Evolutionary conservation across 2,888 invertebrate species (phyloP), one percentile per base, ranked within the genome.

Genomic region (Philereme transversata): DNA sequence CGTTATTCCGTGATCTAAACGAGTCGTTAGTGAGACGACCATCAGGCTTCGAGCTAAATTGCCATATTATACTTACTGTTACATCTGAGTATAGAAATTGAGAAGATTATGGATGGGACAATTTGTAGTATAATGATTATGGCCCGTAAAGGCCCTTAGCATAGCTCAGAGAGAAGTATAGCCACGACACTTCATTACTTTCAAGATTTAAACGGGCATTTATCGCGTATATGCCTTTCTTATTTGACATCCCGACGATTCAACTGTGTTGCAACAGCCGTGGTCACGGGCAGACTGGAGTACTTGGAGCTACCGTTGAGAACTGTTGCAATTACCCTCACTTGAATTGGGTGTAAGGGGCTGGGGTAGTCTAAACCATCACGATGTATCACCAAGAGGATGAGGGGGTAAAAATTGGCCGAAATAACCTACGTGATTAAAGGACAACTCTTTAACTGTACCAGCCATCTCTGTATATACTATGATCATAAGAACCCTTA

Each of bases 61-160:
- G 52, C 49, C 48, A 49, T 50, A 47, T 52, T 49, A 52, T 51
- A 46, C 11, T 43, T 46, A 54, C 51, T 52, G 43, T 46, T 45
- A 49, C 40, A 7, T 4, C 35, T 9, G 11, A 45, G 47, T 62
- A 54, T 40, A 52, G 34, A 22, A 22, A 22, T 22, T 22, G 22
- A 51, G 41, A 40, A 58, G 56, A 65, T 63, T 73, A 68, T 74
- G 67, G 65, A 75, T 72, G 71, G 62, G 65, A 73, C 76, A 75
- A 76, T 79, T 78, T 77, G 79, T 73, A 69, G 61, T 63, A 64
- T 79, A 80, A 81, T 77, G 82, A 74, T 80, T 77, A 80, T 80
- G 68, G 73, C 72, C 72, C 53, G 49, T 55, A 65, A 56, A 63
- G 72, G 62, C 65, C 73, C 69, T 76, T 69, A 70, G 68, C 66